These are phyloP conservation scores for Nixonia krombeini DNA, from an alignment of 1,140 invertebrate genomes.

Conservation along the genomic window DNA sequence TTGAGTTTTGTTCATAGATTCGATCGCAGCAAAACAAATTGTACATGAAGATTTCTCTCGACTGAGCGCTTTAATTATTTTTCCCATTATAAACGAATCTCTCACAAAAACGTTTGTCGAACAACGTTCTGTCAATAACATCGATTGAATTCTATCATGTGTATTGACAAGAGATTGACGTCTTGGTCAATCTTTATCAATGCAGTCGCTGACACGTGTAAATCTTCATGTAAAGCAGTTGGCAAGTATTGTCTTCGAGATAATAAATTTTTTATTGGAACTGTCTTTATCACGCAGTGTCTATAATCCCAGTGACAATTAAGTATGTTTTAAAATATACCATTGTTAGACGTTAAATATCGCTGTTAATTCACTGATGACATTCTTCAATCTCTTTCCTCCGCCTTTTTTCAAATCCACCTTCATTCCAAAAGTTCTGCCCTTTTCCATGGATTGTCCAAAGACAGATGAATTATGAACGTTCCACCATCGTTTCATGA, in stretches of 20 bases:
- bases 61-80: not conserved
- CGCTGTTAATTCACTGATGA: not conserved
- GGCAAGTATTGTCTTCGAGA: slow-evolving; percentile 13
- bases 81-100: not conserved
- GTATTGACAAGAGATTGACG: no score
- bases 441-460: no score
- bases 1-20: no score
- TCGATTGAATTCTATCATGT: not conserved
- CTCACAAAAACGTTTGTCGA: not conserved
- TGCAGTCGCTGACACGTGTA: not conserved
- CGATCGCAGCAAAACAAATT: no score
- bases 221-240: slow-evolving; percentile 6
- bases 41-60: not conserved
- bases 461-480: no score
- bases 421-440: no score
- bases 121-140: not conserved
- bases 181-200: no score
- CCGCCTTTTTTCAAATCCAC: not conserved
- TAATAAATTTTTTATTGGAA: no score
- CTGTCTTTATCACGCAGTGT: no score
- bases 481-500: no score
- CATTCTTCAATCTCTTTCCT: not conserved
- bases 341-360: slow-evolving; percentile 26
- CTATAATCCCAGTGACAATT: slow-evolving; percentile 34
- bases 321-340: slow-evolving; percentile 47